Conservation (phyloP, 2,888 invertebrate species). For the Helicoverpa assulta region DNA sequence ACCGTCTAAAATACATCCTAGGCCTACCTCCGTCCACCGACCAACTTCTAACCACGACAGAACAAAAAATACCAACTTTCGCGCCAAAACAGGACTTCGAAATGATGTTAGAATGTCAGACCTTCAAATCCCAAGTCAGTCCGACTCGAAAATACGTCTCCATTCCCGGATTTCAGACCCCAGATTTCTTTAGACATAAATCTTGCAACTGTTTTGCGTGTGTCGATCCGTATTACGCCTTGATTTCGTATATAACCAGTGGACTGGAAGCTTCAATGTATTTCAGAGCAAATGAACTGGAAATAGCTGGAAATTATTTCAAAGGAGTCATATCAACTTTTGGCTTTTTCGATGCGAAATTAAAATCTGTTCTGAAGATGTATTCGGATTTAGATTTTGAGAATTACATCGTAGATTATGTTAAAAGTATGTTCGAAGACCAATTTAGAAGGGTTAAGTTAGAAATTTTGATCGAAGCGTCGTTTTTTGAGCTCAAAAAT, state of each 20-base stretch:
- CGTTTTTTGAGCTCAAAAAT: conserved; percentile 76
- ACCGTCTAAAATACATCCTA: conserved; percentile 77
- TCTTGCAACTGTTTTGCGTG: conserved; percentile 77
- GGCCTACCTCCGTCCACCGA: conserved; percentile 72
- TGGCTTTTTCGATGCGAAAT: conserved; percentile 62
- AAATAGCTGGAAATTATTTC: conserved; percentile 79
- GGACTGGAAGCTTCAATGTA: conserved; percentile 77
- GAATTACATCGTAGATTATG: conserved; percentile 67
- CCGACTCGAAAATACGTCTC: conserved; percentile 67
- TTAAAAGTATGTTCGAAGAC: conserved; percentile 49
- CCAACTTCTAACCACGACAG: conserved; percentile 40
- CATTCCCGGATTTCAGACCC: conserved; percentile 70
- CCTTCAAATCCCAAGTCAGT: conserved; percentile 69
- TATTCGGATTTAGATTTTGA: conserved; percentile 61
- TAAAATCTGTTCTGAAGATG: conserved; percentile 56
- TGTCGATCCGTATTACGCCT: conserved; percentile 60
- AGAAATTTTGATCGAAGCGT: conserved; percentile 74
- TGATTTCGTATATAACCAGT: conserved; percentile 68
- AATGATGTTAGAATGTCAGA: conserved; percentile 74
- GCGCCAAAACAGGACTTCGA: conserved; percentile 76
- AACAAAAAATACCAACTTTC: conserved; percentile 49
- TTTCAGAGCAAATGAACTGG: conserved; percentile 74
- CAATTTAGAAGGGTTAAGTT: conserved; percentile 68
- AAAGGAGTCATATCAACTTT: conserved; percentile 71
- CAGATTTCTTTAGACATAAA: conserved; percentile 73